Base-by-base conservation (phyloP, 2,888 invertebrate genomes). In the Phortica okadai region DNA sequence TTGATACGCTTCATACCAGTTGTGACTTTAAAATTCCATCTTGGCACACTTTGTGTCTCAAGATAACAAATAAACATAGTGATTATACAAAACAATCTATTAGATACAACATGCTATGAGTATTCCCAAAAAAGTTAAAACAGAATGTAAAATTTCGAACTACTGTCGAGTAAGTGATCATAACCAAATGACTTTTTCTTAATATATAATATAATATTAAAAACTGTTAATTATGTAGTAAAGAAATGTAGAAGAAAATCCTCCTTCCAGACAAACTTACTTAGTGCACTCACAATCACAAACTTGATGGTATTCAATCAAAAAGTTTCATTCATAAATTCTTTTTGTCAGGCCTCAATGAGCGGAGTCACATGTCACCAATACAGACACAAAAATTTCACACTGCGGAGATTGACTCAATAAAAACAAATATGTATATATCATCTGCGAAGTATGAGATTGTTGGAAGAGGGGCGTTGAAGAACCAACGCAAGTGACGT, bases 321-420 rank as follows among this genome's bases (percentile, higher is more conserved):
- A 80, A 86, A 85, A 78, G 76, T 80, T 87, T 84, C 85, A 85
- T 85, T 85, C 85, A 85, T 85, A 85, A 85, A 88, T 80, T 73
- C 77, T 44, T 66, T 78, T 83, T 86, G 86, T 86, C 88, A 88
- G 69, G 73, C 74, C 10, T 59, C 16, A 54, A 58, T 62, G 54
- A 21, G 76, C 10, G 73, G 66, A 69, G 50, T 66, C 76, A 73
- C 56, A 73, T 21, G 42, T 59, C 41, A 25, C 21, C 11, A 56
- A 56, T 42, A 54, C 50, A 41, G 6, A 10, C 41, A 42, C 42
- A 41, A 44, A 59, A 41, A 56, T 8, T 74, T 33, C 16, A 14
- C 58, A 50, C 74, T 76, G 77, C 75, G 70, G 42, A 6, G 33
- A 14, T 41, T 25, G 66, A 8, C 50, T 14, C 16, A 10, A 10